Evolutionary conservation across 2,888 invertebrate species (phyloP), one percentile per base, ranked within the genome.

Genomic region (Drosophila setosimentum): DNA sequence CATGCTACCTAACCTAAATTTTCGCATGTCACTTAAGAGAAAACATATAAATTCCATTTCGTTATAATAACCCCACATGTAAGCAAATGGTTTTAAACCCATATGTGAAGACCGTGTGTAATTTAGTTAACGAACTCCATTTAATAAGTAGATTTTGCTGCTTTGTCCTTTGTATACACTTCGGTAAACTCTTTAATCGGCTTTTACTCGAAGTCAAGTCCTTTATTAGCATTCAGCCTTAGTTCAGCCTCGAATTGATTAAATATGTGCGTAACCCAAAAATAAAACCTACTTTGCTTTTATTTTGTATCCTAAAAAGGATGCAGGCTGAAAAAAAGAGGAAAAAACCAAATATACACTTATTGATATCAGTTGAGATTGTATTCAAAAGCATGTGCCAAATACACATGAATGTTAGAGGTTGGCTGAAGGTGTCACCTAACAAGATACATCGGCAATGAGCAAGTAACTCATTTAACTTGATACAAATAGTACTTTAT

Each of bases 21-120:
- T 35, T 64, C 13, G 11, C 60, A 35, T 66, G 37, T 63, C 18
- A 32, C 64, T 64, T 51, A 42, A 67, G 67, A 70, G 63, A 61
- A 74, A 78, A 42, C 77, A 75, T 60, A 73, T 64, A 63, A 78
- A 61, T 61, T 74, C 50, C 60, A 63, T 63, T 63, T 70, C 6
- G 40, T 54, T 57, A 29, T 30, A 42, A 29, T 54, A 37, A 5
- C 30, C 11, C 13, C 16, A 37, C n/a, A 24, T 29, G 58, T 35
- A 13, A 21, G 11, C 27, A 24, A 18, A 63, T 35, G 27, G 51
- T 13, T 37, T 53, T 48, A 48, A 51, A 29, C 32, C 8, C n/a
- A n/a, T 16, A 48, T 35, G 33, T 45, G 24, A 54, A 42, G 27
- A 48, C 11, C 8, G 40, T 27, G 30, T 16, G 1, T 50, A 21